Percentiles rank a stretch among this genome's conserved stretches.
These are phyloP conservation scores for Cataglyphis albicans DNA, from an alignment of 2,888 invertebrate genomes.

Conservation along the genomic window DNA sequence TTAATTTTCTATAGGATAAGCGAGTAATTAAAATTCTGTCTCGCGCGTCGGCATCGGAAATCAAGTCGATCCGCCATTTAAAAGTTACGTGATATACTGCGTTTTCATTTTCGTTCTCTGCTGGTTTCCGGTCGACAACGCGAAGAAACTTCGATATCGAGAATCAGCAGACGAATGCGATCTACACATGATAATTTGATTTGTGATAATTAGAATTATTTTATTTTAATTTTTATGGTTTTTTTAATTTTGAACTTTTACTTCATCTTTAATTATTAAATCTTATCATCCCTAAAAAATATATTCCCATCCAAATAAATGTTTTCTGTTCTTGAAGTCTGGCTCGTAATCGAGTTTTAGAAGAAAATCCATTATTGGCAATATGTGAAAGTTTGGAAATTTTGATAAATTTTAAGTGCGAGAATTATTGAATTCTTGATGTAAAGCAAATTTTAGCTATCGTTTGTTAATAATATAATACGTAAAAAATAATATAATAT, in stretches of 20 bases:
- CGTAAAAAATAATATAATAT: not conserved
- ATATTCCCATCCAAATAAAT: not conserved
- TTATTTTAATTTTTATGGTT: conserved; percentile 20
- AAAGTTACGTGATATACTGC: conserved; percentile 24
- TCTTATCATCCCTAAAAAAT: not conserved
- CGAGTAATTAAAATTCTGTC: conserved; percentile 58
- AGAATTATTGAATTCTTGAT: conserved; percentile 8
- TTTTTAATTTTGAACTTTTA: conserved; percentile 5
- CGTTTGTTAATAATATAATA: conserved; percentile 8
- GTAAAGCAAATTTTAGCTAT: not conserved
- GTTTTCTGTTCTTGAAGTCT: not conserved
- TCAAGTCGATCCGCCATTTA: conserved; percentile 47
- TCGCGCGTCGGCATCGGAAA: conserved; percentile 41
- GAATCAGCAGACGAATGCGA: not conserved
- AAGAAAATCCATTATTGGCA: conserved; percentile 12
- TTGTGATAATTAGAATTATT: conserved; percentile 7
- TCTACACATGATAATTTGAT: conserved; percentile 4
- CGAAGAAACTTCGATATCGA: not conserved
- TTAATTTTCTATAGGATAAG: conserved; percentile 47
- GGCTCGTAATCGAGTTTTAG: not conserved
- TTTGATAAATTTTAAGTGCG: conserved; percentile 14
- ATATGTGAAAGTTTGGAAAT: not conserved
- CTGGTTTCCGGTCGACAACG: not conserved
- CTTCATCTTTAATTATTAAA: not conserved
- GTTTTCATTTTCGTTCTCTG: conserved; percentile 24